Evolutionary conservation across 2,797 vertebrate species (phyloP), one percentile per base, ranked within the genome.

Genomic region (Crax fasciolata): DNA sequence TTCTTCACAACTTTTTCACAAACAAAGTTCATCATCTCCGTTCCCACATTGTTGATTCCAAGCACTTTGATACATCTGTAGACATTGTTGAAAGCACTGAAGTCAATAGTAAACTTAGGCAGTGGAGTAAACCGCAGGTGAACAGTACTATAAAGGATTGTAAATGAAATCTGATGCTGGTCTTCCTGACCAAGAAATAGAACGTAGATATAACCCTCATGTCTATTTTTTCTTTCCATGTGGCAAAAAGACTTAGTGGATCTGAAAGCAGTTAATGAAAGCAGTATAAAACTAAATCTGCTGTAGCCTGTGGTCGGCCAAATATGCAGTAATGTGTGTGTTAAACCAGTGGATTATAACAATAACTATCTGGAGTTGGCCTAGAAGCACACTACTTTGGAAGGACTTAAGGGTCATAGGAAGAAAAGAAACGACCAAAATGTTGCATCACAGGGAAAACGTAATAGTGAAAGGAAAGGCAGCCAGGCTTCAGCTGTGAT

Each of bases 181-280:
- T 51, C 70, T 84, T 78, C 55, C n/a, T 62, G 68, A 89, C 20
- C 20, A 79, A 80, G 58, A 91, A 79, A 52, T 9, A 75, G 49
- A 82, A 51, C 41, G 59, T 23, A 76, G 9, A 43, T 49, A n/a
- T 23, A 90, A 13, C 10, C 6, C 6, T 77, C 25, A 28, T 75
- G 30, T 66, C 43, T 81, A 7, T 54, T 91, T 74, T 85, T 25
- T 81, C 44, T 68, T 88, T 84, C n/a, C 14, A 43, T 41, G 10
- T 51, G 77, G 21, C 66, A 89, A 73, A 51, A 87, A 61, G 61
- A 62, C 18, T n/a, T 68, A 57, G 41, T 52, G n/a, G 11, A 48
- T 84, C 65, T 91, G 76, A 85, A 95, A 89, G 28, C 39, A 87
- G 57, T 72, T 90, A 74, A 77, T 61, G 55, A 71, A 89, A 89